These are phyloP conservation scores for Tetrax tetrax DNA, from an alignment of 2,113 vertebrate species.

Conservation along the genomic window DNA sequence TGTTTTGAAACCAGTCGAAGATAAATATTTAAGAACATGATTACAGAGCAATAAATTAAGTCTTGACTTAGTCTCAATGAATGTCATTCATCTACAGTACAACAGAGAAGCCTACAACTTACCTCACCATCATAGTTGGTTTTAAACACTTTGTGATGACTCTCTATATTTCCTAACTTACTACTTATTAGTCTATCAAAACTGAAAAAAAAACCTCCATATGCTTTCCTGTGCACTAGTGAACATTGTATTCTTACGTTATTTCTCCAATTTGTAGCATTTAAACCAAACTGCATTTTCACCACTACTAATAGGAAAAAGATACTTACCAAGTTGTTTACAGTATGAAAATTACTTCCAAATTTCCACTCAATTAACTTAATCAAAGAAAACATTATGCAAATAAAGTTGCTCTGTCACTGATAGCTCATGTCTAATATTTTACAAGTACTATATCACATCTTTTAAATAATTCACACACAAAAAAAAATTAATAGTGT, in stretches of 20 bases:
- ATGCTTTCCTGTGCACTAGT: not conserved
- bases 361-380: constrained; percentile 17
- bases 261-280: not conserved
- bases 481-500: not conserved
- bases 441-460: not conserved
- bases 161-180: not conserved
- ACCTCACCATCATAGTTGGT: not conserved
- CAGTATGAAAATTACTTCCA: not conserved
- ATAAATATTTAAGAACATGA: not conserved
- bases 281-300: not conserved
- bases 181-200: not conserved
- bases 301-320: not conserved
- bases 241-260: not conserved
- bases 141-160: not conserved
- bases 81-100: not conserved
- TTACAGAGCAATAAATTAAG: not conserved
- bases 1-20: not conserved
- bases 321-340: not conserved
- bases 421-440: not conserved
- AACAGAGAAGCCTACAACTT: not conserved
- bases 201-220: not conserved
- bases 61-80: not conserved
- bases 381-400: constrained; percentile 1
- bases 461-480: not conserved
- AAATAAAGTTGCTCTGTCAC: not conserved